Evolutionary conservation across 2,888 invertebrate genomes (phyloP).

Genomic region (Lysandra bellargus): DNA sequence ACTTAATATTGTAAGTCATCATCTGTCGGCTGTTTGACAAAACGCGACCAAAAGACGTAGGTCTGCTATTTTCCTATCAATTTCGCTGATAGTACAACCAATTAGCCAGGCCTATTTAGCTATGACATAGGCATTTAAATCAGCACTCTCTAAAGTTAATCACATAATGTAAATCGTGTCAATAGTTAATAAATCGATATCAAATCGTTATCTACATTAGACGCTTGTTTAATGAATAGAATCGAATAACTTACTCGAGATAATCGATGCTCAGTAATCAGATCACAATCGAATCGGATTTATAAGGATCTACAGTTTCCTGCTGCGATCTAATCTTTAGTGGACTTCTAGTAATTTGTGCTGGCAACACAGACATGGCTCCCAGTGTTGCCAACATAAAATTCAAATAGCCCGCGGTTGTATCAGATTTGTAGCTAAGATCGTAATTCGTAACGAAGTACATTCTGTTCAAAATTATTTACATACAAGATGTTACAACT

Average conservation of each 20-base stretch:
- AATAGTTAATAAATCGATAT: conserved; percentile 66
- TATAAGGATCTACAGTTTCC: conserved; percentile 72
- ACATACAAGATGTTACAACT: no score
- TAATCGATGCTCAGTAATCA: conserved; percentile 76
- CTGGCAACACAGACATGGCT: conserved; percentile 35
- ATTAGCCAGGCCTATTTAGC: not conserved
- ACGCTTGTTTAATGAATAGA: conserved; percentile 73
- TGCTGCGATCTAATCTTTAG: conserved; percentile 49
- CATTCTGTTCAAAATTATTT: not conserved
- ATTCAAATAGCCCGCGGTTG: conserved; percentile 31
- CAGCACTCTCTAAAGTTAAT: conserved; percentile 22
- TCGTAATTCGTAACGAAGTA: conserved; percentile 18
- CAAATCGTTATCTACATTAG: conserved; percentile 67
- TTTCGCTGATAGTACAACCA: not conserved
- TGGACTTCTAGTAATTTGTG: conserved; percentile 48
- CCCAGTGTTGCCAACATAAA: conserved; percentile 33
- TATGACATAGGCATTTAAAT: conserved; percentile 1
- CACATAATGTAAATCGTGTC: conserved; percentile 56
- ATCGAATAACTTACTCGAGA: conserved; percentile 76
- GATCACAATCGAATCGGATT: conserved; percentile 73
- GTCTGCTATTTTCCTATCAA: no score
- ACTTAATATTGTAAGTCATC: no score
- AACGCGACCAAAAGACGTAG: no score
- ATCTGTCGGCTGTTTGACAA: no score
- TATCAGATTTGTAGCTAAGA: conserved; percentile 24